A percentile compares a stretch with the other conserved stretches of the same genome.
Conservation (phyloP, 2,888 invertebrate genomes). For the Volucella bombylans region DNA sequence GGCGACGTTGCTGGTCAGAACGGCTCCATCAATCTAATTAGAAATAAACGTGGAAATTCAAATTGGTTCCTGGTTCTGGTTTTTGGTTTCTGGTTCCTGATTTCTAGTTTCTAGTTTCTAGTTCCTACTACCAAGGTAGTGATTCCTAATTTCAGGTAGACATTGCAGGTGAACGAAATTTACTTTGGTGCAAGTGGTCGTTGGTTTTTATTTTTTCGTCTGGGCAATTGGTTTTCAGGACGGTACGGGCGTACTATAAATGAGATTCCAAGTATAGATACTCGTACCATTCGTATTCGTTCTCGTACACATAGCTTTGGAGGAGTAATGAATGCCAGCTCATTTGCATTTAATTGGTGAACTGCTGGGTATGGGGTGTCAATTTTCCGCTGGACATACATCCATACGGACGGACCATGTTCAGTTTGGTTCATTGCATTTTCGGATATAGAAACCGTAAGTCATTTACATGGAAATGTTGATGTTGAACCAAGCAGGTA, state of each 20-base stretch:
- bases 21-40: slow-evolving; percentile 73
- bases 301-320: slow-evolving; percentile 7
- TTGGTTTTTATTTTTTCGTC: not conserved
- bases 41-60: slow-evolving; percentile 68
- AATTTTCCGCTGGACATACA: not conserved
- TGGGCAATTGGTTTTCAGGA: not conserved
- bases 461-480: slow-evolving; percentile 17
- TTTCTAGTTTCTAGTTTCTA: not conserved
- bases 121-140: no score
- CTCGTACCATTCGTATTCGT: not conserved
- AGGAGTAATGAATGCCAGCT: slow-evolving; percentile 61
- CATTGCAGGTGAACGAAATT: slow-evolving; percentile 16
- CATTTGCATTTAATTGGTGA: slow-evolving; percentile 66
- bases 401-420: not conserved
- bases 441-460: slow-evolving; percentile 6
- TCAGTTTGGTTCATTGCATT: slow-evolving; percentile 54
- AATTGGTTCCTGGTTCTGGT: slow-evolving; percentile 60
- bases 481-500: slow-evolving; percentile 9
- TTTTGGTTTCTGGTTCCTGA: not conserved
- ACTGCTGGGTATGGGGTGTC: not conserved
- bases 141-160: slow-evolving; percentile 1
- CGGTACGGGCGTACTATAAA: slow-evolving; percentile 34
- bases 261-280: slow-evolving; percentile 47
- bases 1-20: slow-evolving; percentile 36
- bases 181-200: not conserved